Base-by-base conservation (phyloP, 2,888 invertebrate genomes). In the Imbricaverruca yamaguchii region DNA sequence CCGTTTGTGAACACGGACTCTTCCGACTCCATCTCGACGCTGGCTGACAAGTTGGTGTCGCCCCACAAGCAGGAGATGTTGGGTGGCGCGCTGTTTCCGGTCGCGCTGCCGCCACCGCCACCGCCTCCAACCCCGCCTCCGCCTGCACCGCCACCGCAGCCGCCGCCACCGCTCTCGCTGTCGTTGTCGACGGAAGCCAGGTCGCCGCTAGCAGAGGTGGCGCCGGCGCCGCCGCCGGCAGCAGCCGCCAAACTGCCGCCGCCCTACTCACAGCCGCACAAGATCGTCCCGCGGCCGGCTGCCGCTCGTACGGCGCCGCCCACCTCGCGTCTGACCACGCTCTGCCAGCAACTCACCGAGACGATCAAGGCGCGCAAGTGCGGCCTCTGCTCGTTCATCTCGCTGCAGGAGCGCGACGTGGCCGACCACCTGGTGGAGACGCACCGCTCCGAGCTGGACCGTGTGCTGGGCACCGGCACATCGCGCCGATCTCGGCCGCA, bases 11-110 rank as follows among this genome's bases (percentile, higher is more conserved):
- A 8, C 55, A 9, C 69, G 3, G 74, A 74, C 74, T 74, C 74
- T 10, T 53, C 74, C 53, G 74, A 74, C 74, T 12, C 11, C 55
- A 74, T 74, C 74, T 53, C 53, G 21, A 39, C 69, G 69, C 69
- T 69, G 15, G 39, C 69, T 15, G 69, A 69, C 7, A 69, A 69
- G 69, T 39, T 69, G 15, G 69, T 39, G 7, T 55, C 74, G 53
- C 53, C 74, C 11, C 53, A 23, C 21, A 74, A 74, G 74, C 74
- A n/a, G 55, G 74, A 74, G 53, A 55, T 74, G 74, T 39, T 69
- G 7, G 69, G 69, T 6, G 39, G 39, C 15, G 39, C 39, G 39
- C 39, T 39, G 39, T 39, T 39, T 39, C 39, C 39, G 39, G 55
- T 21, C 53, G 21, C 74, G 55, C 21, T 53, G 18, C 13, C 11